Evolutionary conservation across 2,888 invertebrate genomes (phyloP).

Genomic region (Argyresthia albistria): DNA sequence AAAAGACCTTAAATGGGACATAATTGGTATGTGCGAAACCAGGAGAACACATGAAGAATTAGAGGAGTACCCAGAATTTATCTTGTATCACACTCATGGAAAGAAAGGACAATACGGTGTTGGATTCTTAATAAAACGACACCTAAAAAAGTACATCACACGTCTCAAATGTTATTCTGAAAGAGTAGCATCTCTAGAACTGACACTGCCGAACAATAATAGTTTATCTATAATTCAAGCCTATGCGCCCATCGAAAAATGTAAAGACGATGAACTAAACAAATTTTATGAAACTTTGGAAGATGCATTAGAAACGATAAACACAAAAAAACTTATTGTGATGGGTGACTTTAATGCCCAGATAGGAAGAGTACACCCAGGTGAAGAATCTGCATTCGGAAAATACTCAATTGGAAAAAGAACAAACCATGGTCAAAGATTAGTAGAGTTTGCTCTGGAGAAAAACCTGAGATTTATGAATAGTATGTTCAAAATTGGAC

Average conservation of each 20-base stretch:
- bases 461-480: constrained; percentile 13
- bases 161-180: background rate
- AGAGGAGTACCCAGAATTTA: background rate
- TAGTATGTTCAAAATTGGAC: constrained; percentile 9
- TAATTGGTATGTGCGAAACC: background rate
- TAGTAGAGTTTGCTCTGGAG: constrained; percentile 10
- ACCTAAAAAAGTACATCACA: background rate
- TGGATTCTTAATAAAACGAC: background rate
- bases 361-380: constrained; percentile 6
- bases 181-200: background rate
- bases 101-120: background rate
- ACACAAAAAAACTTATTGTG: constrained; percentile 8
- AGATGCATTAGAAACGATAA: background rate
- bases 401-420: constrained; percentile 10
- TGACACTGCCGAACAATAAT: background rate
- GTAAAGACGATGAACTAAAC: background rate
- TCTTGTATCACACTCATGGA: background rate
- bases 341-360: constrained; percentile 15
- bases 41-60: background rate
- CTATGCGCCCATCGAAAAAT: background rate
- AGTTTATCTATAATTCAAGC: background rate
- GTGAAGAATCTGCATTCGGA: constrained; percentile 12
- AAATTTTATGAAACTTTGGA: background rate
- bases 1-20: background rate
- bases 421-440: constrained; percentile 12